Percentiles rank a stretch among this genome's conserved stretches.
Conservation (phyloP, 2,888 invertebrate species). For the Cylindroiulus punctatus region DNA sequence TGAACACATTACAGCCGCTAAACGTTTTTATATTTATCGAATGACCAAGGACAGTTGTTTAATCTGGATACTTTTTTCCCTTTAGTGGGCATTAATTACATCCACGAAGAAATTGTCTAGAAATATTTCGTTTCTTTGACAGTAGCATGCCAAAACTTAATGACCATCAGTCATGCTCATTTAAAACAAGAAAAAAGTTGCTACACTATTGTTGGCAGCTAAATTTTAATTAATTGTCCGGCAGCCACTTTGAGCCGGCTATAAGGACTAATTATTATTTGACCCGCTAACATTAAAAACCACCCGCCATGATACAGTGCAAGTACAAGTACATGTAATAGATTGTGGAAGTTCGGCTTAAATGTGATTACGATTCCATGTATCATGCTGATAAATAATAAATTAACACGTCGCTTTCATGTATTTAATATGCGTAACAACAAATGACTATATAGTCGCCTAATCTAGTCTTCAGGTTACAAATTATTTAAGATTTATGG, state of each 20-base stretch:
- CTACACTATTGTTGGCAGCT: neutral
- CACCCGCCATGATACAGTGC: constrained; percentile 22
- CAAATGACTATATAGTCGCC: neutral
- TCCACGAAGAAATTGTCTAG: neutral
- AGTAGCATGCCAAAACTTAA: neutral
- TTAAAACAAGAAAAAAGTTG: neutral
- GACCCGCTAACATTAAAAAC: constrained; percentile 7
- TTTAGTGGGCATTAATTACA: neutral
- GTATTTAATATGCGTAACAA: neutral
- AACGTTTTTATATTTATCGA: constrained; percentile 1
- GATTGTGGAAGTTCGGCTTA: neutral
- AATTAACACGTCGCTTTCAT: neutral
- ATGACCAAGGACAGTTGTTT: constrained; percentile 21
- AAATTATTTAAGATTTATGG: neutral
- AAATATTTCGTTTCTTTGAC: constrained; percentile 6
- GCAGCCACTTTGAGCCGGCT: neutral
- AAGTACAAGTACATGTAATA: neutral
- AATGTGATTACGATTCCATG: neutral
- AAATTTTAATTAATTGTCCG: neutral
- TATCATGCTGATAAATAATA: neutral
- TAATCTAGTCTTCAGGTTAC: neutral
- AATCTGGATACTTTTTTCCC: too few relatives aligned
- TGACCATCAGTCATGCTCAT: constrained; percentile 26
- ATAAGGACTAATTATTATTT: neutral
- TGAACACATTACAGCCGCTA: constrained; percentile 11